phyloP scores from a whole-genome alignment of 2,888 invertebrate species.

The Drosophila formosana region DNA sequence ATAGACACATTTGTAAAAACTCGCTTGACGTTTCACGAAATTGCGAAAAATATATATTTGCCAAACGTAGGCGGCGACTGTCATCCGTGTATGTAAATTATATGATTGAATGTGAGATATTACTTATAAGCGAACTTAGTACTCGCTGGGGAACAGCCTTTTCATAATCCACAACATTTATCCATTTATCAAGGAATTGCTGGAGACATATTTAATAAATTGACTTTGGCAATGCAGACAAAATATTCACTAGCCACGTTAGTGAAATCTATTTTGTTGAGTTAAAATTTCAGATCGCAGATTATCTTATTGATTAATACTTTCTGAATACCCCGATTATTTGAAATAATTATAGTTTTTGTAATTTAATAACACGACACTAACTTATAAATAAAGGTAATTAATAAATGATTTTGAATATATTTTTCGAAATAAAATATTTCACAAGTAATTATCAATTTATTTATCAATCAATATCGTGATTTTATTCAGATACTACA shows the following conservation, averaged over 20 bases:
- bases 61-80: constrained; percentile 27
- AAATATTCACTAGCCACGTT: neutral
- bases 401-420: no score
- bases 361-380: no score
- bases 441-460: no score
- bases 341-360: no score
- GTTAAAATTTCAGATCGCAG: no score
- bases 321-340: no score
- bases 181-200: neutral
- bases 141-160: neutral
- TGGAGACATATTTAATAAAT: neutral
- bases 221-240: neutral
- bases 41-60: constrained; percentile 35
- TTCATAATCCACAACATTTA: constrained; percentile 1
- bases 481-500: no score
- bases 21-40: constrained; percentile 49
- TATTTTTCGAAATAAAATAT: no score
- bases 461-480: no score
- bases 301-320: no score
- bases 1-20: constrained; percentile 51
- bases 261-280: neutral
- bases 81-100: constrained; percentile 41
- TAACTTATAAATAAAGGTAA: no score
- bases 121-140: constrained; percentile 30
- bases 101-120: constrained; percentile 55